Conservation (phyloP, 2,888 invertebrate genomes). For the Lacanobia wlatinum region DNA sequence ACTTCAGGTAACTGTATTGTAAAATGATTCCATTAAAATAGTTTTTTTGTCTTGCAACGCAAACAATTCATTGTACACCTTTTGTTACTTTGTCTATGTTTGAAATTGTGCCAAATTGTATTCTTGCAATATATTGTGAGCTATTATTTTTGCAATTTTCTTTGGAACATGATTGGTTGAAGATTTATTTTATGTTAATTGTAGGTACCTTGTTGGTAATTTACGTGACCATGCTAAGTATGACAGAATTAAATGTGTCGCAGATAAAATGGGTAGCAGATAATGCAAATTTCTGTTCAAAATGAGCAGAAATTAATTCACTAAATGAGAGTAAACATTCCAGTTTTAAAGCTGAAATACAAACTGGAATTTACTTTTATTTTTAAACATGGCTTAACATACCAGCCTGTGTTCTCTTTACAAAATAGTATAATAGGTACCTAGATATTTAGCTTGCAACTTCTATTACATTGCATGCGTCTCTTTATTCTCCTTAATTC, state of each 20-base stretch:
- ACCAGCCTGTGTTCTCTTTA: background rate
- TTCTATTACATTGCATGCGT: background rate
- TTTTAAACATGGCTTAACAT: too few relatives aligned
- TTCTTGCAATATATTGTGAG: slow-evolving; percentile 53
- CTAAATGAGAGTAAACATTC: background rate
- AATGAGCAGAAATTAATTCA: background rate
- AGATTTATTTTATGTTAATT: background rate
- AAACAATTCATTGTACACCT: slow-evolving; percentile 57
- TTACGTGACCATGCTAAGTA: background rate
- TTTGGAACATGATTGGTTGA: slow-evolving; percentile 33
- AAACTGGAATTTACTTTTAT: background rate
- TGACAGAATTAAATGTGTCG: background rate
- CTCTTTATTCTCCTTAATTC: background rate
- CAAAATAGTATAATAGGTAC: background rate
- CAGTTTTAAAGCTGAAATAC: background rate
- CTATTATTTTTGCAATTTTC: slow-evolving; percentile 48
- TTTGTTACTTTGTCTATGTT: slow-evolving; percentile 60
- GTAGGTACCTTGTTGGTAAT: background rate
- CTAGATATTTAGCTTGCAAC: background rate
- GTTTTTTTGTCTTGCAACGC: slow-evolving; percentile 39
- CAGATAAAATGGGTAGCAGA: background rate
- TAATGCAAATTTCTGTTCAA: background rate
- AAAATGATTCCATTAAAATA: slow-evolving; percentile 52
- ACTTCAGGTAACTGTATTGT: slow-evolving; percentile 2
- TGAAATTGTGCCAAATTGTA: slow-evolving; percentile 66